These are phyloP conservation scores for Meloidogyne hapla DNA, from an alignment of 1,140 invertebrate species.

Conservation along the genomic window DNA sequence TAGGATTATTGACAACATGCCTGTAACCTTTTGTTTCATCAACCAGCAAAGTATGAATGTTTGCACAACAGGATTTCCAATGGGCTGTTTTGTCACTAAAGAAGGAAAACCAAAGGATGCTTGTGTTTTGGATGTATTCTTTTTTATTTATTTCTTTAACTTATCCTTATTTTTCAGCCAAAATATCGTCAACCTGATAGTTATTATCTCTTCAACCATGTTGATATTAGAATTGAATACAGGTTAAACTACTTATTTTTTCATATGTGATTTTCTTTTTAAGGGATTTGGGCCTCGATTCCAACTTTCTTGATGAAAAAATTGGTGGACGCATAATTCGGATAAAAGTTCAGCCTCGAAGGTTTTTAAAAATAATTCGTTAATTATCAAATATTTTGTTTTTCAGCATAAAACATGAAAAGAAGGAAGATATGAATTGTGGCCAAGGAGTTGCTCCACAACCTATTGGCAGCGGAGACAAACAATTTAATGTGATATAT, in stretches of 20 bases:
- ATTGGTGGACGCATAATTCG: slow-evolving; percentile 86
- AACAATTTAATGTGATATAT: slow-evolving; percentile 76
- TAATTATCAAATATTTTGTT: neutral
- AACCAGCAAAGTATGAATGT: slow-evolving; percentile 73
- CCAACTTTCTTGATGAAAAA: slow-evolving; percentile 69
- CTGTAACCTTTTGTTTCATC: slow-evolving; percentile 82
- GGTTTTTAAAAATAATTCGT: slow-evolving; percentile 67
- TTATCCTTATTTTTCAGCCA: slow-evolving; percentile 52
- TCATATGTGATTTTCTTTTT: slow-evolving; percentile 53
- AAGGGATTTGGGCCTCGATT: slow-evolving; percentile 74
- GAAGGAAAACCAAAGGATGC: slow-evolving; percentile 69
- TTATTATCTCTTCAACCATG: slow-evolving; percentile 94
- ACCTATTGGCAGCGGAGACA: slow-evolving; percentile 69
- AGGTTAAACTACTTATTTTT: slow-evolving; percentile 72
- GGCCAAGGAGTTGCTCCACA: slow-evolving; percentile 68
- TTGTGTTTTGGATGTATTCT: slow-evolving; percentile 71
- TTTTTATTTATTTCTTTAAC: neutral
- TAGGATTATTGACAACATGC: slow-evolving; percentile 86
- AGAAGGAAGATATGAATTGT: slow-evolving; percentile 68
- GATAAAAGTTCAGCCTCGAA: slow-evolving; percentile 77
- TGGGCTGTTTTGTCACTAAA: slow-evolving; percentile 80
- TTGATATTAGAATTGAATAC: slow-evolving; percentile 87
- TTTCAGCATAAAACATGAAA: slow-evolving; percentile 65
- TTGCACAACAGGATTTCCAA: slow-evolving; percentile 91
- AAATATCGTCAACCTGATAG: slow-evolving; percentile 69